These are phyloP conservation scores for Triplophysa yarkandensis DNA, from an alignment of 2,797 vertebrate species.

Conservation along the genomic window DNA sequence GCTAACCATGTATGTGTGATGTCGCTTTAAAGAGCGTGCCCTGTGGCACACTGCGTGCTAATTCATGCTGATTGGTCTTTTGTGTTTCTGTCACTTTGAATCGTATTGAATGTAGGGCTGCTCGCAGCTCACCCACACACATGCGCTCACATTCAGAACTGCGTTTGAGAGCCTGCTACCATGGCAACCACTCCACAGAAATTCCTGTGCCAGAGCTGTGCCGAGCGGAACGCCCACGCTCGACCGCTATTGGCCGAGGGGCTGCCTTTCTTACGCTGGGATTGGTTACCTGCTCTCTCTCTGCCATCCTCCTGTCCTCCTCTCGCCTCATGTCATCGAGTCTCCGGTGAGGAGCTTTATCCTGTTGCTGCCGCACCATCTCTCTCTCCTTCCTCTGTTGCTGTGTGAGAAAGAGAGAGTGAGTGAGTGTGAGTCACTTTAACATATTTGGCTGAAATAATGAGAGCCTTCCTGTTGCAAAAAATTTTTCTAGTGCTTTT, in stretches of 20 bases:
- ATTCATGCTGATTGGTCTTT: slow-evolving; percentile 52
- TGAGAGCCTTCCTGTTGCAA: slow-evolving; percentile 42
- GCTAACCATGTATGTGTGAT: slow-evolving; percentile 16
- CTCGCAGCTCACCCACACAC: slow-evolving; percentile 34
- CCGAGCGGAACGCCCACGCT: slow-evolving; percentile 50
- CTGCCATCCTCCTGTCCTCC: slow-evolving; percentile 87
- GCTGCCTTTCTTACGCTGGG: slow-evolving; percentile 45
- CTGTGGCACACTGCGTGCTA: slow-evolving; percentile 20
- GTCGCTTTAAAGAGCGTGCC: slow-evolving; percentile 28
- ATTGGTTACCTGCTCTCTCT: slow-evolving; percentile 88
- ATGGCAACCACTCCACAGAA: slow-evolving; percentile 80
- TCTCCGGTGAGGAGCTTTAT: slow-evolving; percentile 89
- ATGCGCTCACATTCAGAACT: slow-evolving; percentile 28
- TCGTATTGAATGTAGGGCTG: slow-evolving; percentile 49
- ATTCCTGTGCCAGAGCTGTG: slow-evolving; percentile 73
- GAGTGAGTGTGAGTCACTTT: slow-evolving; percentile 35
- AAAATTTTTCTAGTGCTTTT: slow-evolving; percentile 40
- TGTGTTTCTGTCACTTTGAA: slow-evolving; percentile 50
- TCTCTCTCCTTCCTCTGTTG: slow-evolving; percentile 92
- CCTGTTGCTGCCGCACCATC: slow-evolving; percentile 90
- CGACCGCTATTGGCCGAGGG: slow-evolving; percentile 61
- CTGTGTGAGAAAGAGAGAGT: slow-evolving; percentile 66
- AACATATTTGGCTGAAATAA: slow-evolving; percentile 50
- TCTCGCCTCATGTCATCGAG: slow-evolving; percentile 89
- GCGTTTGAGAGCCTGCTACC: slow-evolving; percentile 72